phyloP scores from a whole-genome alignment of 2,113 vertebrate genomes.

The Corydoras sp. region DNA sequence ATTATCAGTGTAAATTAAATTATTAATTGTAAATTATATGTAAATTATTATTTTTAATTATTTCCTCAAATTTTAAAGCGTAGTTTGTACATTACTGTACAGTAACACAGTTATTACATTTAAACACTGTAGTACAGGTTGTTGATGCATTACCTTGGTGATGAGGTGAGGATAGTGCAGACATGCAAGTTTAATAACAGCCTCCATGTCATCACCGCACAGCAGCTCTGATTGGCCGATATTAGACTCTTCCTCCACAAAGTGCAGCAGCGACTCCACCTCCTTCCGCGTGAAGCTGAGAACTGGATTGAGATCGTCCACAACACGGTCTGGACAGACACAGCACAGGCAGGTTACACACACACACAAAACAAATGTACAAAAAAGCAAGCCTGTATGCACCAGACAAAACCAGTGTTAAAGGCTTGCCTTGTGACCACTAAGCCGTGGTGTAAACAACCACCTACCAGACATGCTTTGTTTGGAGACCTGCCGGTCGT shows the following conservation, averaged over 20 bases:
- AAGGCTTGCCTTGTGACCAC: too few relatives aligned
- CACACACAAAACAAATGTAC: too few relatives aligned
- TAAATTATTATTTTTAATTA: too few relatives aligned
- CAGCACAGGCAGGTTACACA: not conserved
- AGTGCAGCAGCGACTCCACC: slow-evolving; percentile 96
- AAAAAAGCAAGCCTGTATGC: too few relatives aligned
- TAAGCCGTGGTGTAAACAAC: not conserved
- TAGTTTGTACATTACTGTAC: too few relatives aligned
- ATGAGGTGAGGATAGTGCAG: slow-evolving; percentile 84
- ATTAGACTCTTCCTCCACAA: slow-evolving; percentile 90
- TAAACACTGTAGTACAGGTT: too few relatives aligned
- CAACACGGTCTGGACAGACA: slow-evolving; percentile 79
- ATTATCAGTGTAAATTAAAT: too few relatives aligned
- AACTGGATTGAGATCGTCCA: slow-evolving; percentile 95
- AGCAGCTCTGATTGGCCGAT: slow-evolving; percentile 54
- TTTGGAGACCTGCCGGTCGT: slow-evolving; percentile 96
- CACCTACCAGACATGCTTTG: slow-evolving; percentile 93
- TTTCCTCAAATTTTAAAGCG: too few relatives aligned
- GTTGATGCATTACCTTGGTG: slow-evolving; percentile 77
- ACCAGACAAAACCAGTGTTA: too few relatives aligned
- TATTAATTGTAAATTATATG: too few relatives aligned
- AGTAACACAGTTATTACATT: too few relatives aligned
- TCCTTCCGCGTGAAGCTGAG: slow-evolving; percentile 93
- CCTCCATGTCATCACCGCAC: slow-evolving; percentile 66
- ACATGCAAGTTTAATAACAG: slow-evolving; percentile 80